Evolutionary conservation across 2,113 vertebrate species (phyloP), one percentile per base, ranked within the genome.

Genomic region (Phyllopteryx taeniolatus): DNA sequence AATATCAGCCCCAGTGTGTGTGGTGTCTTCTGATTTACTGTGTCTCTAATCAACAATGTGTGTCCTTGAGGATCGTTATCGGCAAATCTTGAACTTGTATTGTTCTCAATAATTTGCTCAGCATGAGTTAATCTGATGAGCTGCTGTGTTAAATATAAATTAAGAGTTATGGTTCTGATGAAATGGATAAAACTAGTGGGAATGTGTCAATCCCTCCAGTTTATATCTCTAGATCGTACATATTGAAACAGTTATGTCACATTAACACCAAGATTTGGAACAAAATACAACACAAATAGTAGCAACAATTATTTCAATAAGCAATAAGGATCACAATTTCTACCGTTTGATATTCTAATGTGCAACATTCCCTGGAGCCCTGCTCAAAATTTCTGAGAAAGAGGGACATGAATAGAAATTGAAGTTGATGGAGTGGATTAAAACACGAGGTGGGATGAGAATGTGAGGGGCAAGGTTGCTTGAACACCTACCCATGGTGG

Each of bases 401-500:
- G 53, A 80, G 68, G 70, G 75, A 80, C 8, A 20, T 44, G 12
- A 72, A 70, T 70, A 71, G 43, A 62, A 31, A 56, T 43, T 19
- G 17, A 69, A 43, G 76, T 75, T 42, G 13, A 68, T 47, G 43
- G 73, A 63, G 14, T 42, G 66, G 47, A 65, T 70, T 60, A 69
- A 79, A 72, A 70, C 27, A 39, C n/a, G 70, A 75, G 73, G 72
- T 60, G 72, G 70, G 70, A 65, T 7, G 15, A 46, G 60, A 64
- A 67, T 63, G 54, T 46, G 27, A 79, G 66, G 62, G 72, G 68
- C 61, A 76, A 75, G 79, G 78, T 76, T 73, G 78, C 71, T 77
- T 61, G 31, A 82, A 85, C 83, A 91, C 94, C 89, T 79, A 98
- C 96, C 96, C 5, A 90, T 79, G 5, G 95, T 98, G 74, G 96